Evolutionary conservation across 1,140 invertebrate genomes (phyloP).

Genomic region (Heliconius nattereri): DNA sequence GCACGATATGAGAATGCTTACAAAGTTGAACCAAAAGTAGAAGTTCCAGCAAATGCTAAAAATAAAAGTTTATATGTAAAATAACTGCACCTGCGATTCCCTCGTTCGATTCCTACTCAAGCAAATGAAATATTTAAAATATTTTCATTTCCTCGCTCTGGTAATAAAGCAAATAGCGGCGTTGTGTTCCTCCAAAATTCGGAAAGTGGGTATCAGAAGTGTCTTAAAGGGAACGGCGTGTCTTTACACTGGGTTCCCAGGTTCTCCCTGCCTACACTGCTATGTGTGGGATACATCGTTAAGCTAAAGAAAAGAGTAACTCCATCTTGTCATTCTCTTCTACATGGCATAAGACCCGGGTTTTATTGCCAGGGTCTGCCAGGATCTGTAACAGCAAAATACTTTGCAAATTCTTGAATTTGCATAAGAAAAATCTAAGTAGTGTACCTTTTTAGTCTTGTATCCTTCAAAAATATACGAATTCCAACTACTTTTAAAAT

Average conservation of each 20-base stretch:
- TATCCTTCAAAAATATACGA: constrained; percentile 36
- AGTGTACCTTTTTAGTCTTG: constrained; percentile 33
- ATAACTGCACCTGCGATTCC: background rate
- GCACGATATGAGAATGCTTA: constrained; percentile 43
- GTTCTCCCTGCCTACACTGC: too few relatives aligned
- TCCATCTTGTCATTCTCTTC: background rate
- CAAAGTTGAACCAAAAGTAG: constrained; percentile 59
- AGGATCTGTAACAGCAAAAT: too few relatives aligned
- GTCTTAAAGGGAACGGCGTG: background rate
- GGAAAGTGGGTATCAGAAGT: too few relatives aligned
- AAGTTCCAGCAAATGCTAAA: constrained; percentile 54
- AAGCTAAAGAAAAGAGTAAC: background rate
- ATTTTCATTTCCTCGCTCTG: too few relatives aligned
- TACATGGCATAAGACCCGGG: too few relatives aligned
- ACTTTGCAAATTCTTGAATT: background rate
- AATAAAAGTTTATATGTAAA: background rate
- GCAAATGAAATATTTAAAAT: too few relatives aligned
- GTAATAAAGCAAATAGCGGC: too few relatives aligned
- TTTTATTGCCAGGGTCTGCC: too few relatives aligned
- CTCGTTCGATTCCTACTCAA: too few relatives aligned
- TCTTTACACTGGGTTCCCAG: background rate
- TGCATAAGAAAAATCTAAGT: background rate
- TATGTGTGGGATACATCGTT: background rate
- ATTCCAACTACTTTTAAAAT: constrained; percentile 41
- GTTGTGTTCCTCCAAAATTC: background rate